phyloP scores from a whole-genome alignment of 2,888 invertebrate species.

The Sarcophaga carnaria region DNA sequence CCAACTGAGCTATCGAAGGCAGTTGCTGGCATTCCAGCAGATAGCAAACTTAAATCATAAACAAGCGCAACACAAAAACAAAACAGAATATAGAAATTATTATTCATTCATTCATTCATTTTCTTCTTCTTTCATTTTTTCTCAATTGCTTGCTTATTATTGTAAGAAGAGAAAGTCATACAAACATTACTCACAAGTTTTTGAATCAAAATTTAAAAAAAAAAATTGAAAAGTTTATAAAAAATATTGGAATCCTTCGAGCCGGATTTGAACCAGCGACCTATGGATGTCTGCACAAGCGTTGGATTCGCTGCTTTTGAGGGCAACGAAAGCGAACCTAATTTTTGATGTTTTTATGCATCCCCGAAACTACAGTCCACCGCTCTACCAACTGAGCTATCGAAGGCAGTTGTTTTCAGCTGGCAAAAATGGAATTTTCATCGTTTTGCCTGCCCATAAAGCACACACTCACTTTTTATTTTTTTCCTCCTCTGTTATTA shows the following conservation, averaged over 20 bases:
- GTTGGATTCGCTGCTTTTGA: constrained; percentile 3
- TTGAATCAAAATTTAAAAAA: neutral
- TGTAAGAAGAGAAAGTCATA: no score
- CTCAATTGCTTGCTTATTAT: no score
- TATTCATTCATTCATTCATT: neutral
- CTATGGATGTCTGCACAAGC: constrained; percentile 83
- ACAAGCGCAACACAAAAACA: neutral
- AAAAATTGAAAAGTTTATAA: neutral
- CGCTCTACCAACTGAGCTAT: constrained; percentile 75
- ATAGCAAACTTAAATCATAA: neutral
- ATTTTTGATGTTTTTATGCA: constrained; percentile 45
- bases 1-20: constrained; percentile 75
- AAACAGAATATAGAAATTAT: neutral
- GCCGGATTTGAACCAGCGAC: constrained; percentile 88
- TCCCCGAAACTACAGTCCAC: constrained; percentile 72
- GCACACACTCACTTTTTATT: no score
- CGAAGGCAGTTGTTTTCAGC: constrained; percentile 69
- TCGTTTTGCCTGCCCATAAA: neutral
- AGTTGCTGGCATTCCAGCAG: constrained; percentile 33
- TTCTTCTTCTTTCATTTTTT: neutral
- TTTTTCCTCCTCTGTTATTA: neutral
- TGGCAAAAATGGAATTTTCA: constrained; percentile 43
- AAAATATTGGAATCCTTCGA: constrained; percentile 82
- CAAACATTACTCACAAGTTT: neutral
- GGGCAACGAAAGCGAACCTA: neutral